Conservation (phyloP, 2,888 invertebrate species). For the Anaspis maculata region DNA sequence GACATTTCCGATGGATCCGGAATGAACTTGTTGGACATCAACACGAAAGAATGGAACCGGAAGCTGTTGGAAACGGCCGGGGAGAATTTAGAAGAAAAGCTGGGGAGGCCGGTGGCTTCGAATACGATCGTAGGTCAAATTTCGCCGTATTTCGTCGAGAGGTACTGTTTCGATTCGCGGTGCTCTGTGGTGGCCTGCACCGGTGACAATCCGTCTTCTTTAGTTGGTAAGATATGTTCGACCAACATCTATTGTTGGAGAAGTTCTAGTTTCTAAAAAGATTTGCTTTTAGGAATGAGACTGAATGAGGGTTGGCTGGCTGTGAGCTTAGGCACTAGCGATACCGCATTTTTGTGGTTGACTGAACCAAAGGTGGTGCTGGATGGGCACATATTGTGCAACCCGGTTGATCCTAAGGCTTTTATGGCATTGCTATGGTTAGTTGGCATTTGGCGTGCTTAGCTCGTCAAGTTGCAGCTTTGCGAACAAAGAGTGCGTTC, state of each 20-base stretch:
- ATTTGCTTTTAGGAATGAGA: slow-evolving; percentile 56
- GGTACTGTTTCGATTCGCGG: slow-evolving; percentile 73
- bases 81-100: slow-evolving; percentile 60
- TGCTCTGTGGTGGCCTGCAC: slow-evolving; percentile 86
- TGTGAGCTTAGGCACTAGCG: slow-evolving; percentile 88
- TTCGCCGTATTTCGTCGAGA: slow-evolving; percentile 70
- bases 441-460: slow-evolving; percentile 17
- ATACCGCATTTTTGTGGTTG: slow-evolving; percentile 79
- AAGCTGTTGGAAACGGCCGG: slow-evolving; percentile 70
- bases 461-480: too few species aligned
- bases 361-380: slow-evolving; percentile 56
- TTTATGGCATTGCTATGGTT: slow-evolving; percentile 89
- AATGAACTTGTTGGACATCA: slow-evolving; percentile 89
- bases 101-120: slow-evolving; percentile 68
- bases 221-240: slow-evolving; percentile 63
- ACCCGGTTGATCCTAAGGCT: slow-evolving; percentile 66
- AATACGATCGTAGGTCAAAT: slow-evolving; percentile 63
- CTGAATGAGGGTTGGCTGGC: slow-evolving; percentile 74
- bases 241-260: slow-evolving; percentile 2
- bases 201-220: slow-evolving; percentile 88
- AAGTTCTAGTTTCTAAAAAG: background rate
- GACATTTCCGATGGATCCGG: slow-evolving; percentile 92
- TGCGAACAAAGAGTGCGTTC: too few species aligned
- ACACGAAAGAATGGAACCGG: slow-evolving; percentile 66
- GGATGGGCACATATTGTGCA: slow-evolving; percentile 82